A percentile compares a stretch with the other conserved stretches of the same genome.
These are phyloP conservation scores for Charadrius vociferus DNA, from an alignment of 2,113 vertebrate genomes.

Conservation along the genomic window DNA sequence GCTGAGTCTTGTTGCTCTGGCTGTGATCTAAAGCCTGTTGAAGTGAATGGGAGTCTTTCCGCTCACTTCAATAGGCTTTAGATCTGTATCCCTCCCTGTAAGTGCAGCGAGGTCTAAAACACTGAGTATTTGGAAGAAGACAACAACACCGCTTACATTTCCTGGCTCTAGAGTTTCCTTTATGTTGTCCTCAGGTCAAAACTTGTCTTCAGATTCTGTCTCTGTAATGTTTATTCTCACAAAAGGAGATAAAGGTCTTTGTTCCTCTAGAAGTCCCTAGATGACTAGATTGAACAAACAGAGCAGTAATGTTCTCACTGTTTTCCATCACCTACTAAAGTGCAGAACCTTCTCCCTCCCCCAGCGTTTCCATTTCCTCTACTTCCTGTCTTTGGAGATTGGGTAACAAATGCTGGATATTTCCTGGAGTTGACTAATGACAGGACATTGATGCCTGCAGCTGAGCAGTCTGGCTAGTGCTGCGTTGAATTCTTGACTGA, in stretches of 20 bases:
- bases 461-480: constrained; percentile 32
- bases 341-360: constrained; percentile 75
- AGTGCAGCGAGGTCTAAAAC: not conserved
- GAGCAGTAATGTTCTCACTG: constrained; percentile 65
- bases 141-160: not conserved
- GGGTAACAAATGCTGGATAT: constrained; percentile 73
- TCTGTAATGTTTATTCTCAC: constrained; percentile 60
- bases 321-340: constrained; percentile 75
- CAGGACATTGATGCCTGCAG: constrained; percentile 77
- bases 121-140: constrained; percentile 21
- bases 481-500: constrained; percentile 33
- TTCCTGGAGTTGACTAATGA: constrained; percentile 82
- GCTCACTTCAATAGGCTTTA: not conserved
- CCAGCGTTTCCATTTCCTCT: constrained; percentile 78
- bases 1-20: not conserved
- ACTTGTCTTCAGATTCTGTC: constrained; percentile 56
- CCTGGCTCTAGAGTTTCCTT: constrained; percentile 22
- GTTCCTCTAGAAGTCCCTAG: constrained; percentile 57
- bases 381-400: constrained; percentile 78
- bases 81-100: not conserved
- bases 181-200: constrained; percentile 48
- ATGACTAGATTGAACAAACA: constrained; percentile 73
- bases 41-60: not conserved
- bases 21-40: not conserved
- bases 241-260: constrained; percentile 71